Evolutionary conservation across 2,113 vertebrate genomes (phyloP).

Genomic region (Urocitellus parryii): DNA sequence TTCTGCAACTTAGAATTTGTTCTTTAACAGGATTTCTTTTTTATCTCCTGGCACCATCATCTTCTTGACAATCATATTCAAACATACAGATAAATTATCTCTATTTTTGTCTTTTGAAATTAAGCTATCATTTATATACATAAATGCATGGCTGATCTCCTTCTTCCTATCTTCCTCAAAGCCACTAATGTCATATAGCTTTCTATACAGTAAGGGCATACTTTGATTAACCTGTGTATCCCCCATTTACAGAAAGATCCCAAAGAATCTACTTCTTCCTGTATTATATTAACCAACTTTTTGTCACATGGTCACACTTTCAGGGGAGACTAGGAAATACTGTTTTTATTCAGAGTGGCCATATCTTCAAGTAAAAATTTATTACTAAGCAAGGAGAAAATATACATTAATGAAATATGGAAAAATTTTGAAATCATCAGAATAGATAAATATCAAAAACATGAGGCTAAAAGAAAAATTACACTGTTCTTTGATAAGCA

Average conservation of each 20-base stretch:
- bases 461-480: not conserved
- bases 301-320: not conserved
- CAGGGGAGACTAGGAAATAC: not conserved
- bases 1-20: not conserved
- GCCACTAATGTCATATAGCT: not conserved
- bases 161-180: not conserved
- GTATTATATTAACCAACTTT: not conserved
- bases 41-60: not conserved
- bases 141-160: not conserved
- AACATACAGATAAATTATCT: not conserved
- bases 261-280: not conserved
- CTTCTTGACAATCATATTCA: not conserved
- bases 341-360: not conserved
- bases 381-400: not conserved
- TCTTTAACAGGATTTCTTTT: not conserved
- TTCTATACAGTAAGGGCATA: not conserved
- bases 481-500: not conserved
- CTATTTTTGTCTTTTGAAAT: not conserved
- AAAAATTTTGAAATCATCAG: not conserved
- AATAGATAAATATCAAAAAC: constrained; percentile 13
- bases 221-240: not conserved
- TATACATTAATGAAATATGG: not conserved
- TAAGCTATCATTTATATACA: not conserved
- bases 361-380: not conserved
- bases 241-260: not conserved